Percentiles rank a stretch among this genome's conserved stretches.
phyloP scores from a whole-genome alignment of 2,797 vertebrate genomes.

The Champsocephalus gunnari region DNA sequence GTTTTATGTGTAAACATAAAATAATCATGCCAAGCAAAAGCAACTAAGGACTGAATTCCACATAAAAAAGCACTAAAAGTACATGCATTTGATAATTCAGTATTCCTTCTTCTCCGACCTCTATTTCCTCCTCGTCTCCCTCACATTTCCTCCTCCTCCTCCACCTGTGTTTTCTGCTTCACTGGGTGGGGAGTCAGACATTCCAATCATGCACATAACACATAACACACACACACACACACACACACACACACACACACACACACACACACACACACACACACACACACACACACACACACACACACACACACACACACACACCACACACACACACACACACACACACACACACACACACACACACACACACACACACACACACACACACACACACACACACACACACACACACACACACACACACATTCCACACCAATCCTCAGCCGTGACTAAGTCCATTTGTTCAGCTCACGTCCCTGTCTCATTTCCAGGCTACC shows the following conservation, averaged over 20 bases:
- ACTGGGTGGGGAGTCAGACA: slow-evolving; percentile 72
- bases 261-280: too few relatives aligned
- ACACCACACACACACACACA: slow-evolving; percentile 31
- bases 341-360: slow-evolving; percentile 36
- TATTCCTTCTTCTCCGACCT: slow-evolving; percentile 27
- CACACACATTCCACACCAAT: slow-evolving; percentile 82
- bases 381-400: too few relatives aligned
- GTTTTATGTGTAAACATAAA: too few relatives aligned
- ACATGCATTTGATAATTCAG: slow-evolving; percentile 2
- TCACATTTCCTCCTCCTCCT: slow-evolving; percentile 9
- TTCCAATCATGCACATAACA: slow-evolving; percentile 69
- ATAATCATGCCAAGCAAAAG: not conserved
- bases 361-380: too few relatives aligned
- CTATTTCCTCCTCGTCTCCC: slow-evolving; percentile 28
- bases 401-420: not conserved
- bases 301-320: too few relatives aligned
- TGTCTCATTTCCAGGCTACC: slow-evolving; percentile 69
- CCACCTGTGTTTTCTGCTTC: slow-evolving; percentile 74
- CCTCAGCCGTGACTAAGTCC: slow-evolving; percentile 85
- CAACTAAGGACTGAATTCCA: not conserved
- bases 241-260: slow-evolving; percentile 25
- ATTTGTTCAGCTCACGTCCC: slow-evolving; percentile 85
- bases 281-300: too few relatives aligned
- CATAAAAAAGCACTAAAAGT: not conserved
- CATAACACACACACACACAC: slow-evolving; percentile 33